Percentiles rank a stretch among this genome's conserved stretches.
phyloP scores from a whole-genome alignment of 2,113 vertebrate species.

The Pipa parva region DNA sequence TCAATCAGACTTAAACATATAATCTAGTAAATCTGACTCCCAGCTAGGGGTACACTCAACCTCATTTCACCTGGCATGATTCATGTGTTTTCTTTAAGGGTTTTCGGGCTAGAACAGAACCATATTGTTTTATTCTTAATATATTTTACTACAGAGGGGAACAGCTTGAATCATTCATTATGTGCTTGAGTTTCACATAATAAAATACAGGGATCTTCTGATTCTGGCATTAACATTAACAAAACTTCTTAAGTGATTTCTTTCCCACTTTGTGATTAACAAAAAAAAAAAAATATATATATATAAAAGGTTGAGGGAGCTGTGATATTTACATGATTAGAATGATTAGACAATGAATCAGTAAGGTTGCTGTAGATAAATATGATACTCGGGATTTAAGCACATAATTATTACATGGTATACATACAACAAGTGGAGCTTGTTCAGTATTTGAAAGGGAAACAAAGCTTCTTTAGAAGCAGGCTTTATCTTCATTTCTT shows the following conservation, averaged over 20 bases:
- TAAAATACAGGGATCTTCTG: constrained; percentile 1
- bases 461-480: too few species aligned
- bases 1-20: too few species aligned
- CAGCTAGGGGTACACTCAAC: constrained; percentile 3
- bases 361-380: neutral
- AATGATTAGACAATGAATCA: neutral
- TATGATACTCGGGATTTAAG: neutral
- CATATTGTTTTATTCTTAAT: constrained; percentile 16
- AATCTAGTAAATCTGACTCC: constrained; percentile 8
- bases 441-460: too few species aligned
- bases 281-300: too few species aligned
- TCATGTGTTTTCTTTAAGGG: constrained; percentile 7
- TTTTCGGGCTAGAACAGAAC: constrained; percentile 12
- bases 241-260: constrained; percentile 8
- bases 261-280: neutral
- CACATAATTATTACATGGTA: neutral
- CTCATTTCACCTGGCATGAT: constrained; percentile 14
- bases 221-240: constrained; percentile 8
- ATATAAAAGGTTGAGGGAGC: neutral
- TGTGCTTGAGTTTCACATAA: constrained; percentile 5
- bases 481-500: too few species aligned
- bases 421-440: neutral
- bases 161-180: constrained; percentile 6
- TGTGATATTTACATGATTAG: neutral
- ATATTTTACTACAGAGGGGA: constrained; percentile 25